These are phyloP conservation scores for Drosophila limbata DNA, from an alignment of 2,888 invertebrate genomes.

Conservation along the genomic window DNA sequence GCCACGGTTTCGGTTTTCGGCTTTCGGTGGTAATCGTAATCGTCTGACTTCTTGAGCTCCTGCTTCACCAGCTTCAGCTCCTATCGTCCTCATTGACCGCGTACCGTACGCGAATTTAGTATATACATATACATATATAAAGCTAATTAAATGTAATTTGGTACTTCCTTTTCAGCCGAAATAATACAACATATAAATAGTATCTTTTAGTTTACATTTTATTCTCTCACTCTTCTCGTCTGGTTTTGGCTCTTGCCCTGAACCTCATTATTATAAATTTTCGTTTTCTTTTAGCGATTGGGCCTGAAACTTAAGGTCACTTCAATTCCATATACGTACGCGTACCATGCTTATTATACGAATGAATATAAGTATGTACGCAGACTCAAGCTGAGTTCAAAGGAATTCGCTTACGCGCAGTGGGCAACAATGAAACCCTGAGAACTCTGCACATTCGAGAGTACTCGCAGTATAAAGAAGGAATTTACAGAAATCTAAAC, in stretches of 20 bases:
- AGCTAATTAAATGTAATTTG: constrained; percentile 85
- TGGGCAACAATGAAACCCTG: constrained; percentile 52
- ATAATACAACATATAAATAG: constrained; percentile 82
- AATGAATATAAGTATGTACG: constrained; percentile 1
- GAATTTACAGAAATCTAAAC: constrained; percentile 4
- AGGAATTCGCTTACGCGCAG: constrained; percentile 63
- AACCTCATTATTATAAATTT: constrained; percentile 75
- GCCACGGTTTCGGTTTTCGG: constrained; percentile 60
- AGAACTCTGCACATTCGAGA: constrained; percentile 23
- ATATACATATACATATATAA: constrained; percentile 50
- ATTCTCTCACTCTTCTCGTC: constrained; percentile 47
- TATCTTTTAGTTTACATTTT: constrained; percentile 80
- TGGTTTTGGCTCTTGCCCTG: constrained; percentile 2
- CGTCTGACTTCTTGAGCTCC: constrained; percentile 77
- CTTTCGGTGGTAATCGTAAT: constrained; percentile 79
- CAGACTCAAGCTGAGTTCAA: constrained; percentile 52
- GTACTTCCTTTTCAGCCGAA: constrained; percentile 84
- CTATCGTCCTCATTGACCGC: constrained; percentile 51
- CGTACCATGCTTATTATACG: constrained; percentile 5
- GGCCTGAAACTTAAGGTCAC: constrained; percentile 61
- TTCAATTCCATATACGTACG: constrained; percentile 33
- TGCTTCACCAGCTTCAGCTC: constrained; percentile 52
- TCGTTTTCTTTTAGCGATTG: constrained; percentile 73
- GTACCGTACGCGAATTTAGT: constrained; percentile 80
- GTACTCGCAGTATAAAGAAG: not conserved